Evolutionary conservation across 2,888 invertebrate genomes (phyloP).

Genomic region (Euproctis similis): DNA sequence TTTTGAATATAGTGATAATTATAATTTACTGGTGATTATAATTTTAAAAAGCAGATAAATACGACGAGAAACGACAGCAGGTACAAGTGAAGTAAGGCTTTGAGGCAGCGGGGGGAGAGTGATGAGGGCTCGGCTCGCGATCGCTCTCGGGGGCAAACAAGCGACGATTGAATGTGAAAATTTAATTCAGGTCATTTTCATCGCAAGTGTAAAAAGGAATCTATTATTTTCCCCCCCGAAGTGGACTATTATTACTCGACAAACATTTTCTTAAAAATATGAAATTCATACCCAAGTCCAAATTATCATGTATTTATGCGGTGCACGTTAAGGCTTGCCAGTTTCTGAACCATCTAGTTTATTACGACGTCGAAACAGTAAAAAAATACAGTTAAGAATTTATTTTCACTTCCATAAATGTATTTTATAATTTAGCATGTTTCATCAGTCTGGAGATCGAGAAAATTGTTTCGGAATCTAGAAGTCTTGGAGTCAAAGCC

Average conservation of each 20-base stretch:
- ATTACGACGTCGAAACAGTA: slow-evolving; percentile 4
- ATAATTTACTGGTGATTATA: slow-evolving; percentile 19
- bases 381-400: no score
- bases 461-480: no score
- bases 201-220: slow-evolving; percentile 49
- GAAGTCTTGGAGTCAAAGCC: no score
- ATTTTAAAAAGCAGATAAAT: slow-evolving; percentile 34
- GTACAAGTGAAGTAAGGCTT: slow-evolving; percentile 14
- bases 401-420: no score
- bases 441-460: no score
- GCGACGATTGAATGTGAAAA: slow-evolving; percentile 71
- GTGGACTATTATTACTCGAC: slow-evolving; percentile 50
- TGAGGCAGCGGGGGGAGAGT: slow-evolving; percentile 21
- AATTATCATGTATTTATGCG: slow-evolving; percentile 28
- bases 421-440: no score
- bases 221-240: slow-evolving; percentile 61
- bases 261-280: slow-evolving; percentile 40
- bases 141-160: slow-evolving; percentile 61
- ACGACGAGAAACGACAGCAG: slow-evolving; percentile 41
- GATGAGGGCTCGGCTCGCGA: slow-evolving; percentile 30
- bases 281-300: slow-evolving; percentile 20
- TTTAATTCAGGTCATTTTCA: slow-evolving; percentile 70
- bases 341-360: slow-evolving; percentile 11
- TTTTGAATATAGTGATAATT: no score
- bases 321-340: slow-evolving; percentile 21